Base-by-base conservation (phyloP, 2,888 invertebrate genomes). In the Cryptocheilus praepositus region DNA sequence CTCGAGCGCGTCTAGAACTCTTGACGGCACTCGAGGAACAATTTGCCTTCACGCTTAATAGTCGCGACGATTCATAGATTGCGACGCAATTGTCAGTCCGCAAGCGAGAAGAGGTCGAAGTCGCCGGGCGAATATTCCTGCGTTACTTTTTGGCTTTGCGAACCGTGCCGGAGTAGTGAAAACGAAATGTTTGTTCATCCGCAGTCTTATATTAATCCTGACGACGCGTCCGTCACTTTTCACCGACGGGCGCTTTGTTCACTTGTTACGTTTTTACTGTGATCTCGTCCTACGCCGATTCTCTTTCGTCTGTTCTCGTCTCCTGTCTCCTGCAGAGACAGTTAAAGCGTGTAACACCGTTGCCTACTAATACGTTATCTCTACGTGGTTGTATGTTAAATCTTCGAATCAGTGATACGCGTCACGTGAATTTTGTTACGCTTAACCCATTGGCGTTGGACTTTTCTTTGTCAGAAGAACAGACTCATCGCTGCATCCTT, bases 131-230 rank as follows among this genome's bases (percentile, higher is more conserved):
- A 36, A 11, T 36, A 11, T 8, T 11, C 13, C 36, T 36, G 36
- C 36, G 1, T 36, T 36, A 4, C 36, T 36, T 36, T 36, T 36
- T 36, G 36, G 36, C 36, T 36, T 36, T 11, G 8, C 36, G 36
- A 36, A 36, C 1, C 25, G 25, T 25, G 5, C 25, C 36, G 36
- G 36, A 36, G 36, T 11, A 36, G 36, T 36, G 36, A 36, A 36
- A 36, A 36, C 36, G 36, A 36, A 36, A 36, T 36, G 36, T 11
- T 36, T 36, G 36, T 73, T 77, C 70, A 64, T 73, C 70, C 74
- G 65, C 81, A 81, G 81, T 81, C 81, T 80, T 81, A 72, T 79
- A 61, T 72, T 59, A 63, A 56, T 36, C 36, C 36, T 1, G 36
- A 60, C 65, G 63, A 67, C 61, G 62, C 21, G 44, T 64, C 65